These are phyloP conservation scores for Falco cherrug DNA, from an alignment of 2,797 vertebrate species.

Conservation along the genomic window DNA sequence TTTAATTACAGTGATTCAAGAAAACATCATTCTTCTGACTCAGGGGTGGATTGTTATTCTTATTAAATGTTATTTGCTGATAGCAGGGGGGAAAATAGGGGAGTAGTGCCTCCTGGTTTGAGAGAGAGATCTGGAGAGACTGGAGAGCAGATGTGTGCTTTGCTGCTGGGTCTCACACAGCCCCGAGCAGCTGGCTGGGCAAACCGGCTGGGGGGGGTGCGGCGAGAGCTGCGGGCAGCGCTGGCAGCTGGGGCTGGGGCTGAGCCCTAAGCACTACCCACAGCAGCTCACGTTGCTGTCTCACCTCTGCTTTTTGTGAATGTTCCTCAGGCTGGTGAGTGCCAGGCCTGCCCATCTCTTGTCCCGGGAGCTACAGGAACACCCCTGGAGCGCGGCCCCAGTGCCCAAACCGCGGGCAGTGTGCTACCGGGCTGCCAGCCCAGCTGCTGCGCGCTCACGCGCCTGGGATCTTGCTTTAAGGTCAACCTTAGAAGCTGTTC, in stretches of 20 bases:
- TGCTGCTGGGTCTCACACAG: neutral
- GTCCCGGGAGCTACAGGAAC: neutral
- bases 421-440: neutral
- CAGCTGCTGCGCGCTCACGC: accelerated
- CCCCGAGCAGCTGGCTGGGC: neutral
- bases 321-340: neutral
- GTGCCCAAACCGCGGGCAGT: accelerated
- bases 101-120: neutral
- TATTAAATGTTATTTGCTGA: conserved; percentile 1
- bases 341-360: neutral
- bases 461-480: accelerated
- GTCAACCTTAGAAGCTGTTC: neutral
- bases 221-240: too few relatives aligned
- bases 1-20: conserved; percentile 26
- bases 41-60: neutral
- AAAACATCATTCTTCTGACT: neutral
- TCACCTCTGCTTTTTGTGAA: neutral
- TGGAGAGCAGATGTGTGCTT: neutral
- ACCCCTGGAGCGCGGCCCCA: accelerated
- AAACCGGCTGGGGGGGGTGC: accelerated
- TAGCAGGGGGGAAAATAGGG: neutral
- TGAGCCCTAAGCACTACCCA: neutral
- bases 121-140: neutral
- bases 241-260: too few relatives aligned
- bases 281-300: neutral